Evolutionary conservation across 2,888 invertebrate genomes (phyloP).

Genomic region (Zelleria hepariella): DNA sequence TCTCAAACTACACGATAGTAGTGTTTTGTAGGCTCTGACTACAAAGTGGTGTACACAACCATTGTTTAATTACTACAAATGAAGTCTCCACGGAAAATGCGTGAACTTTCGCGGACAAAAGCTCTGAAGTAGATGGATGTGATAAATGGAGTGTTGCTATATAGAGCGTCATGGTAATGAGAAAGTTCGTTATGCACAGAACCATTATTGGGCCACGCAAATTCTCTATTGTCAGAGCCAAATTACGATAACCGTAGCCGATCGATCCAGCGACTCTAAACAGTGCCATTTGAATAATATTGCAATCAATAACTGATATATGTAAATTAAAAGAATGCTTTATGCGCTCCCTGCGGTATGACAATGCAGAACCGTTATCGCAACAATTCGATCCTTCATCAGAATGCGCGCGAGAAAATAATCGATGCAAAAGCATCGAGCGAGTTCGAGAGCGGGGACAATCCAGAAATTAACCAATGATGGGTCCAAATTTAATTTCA

Average conservation of each 20-base stretch:
- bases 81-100: not conserved
- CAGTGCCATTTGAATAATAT: slow-evolving; percentile 64
- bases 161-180: slow-evolving; percentile 26
- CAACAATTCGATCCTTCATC: slow-evolving; percentile 64
- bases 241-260: slow-evolving; percentile 62
- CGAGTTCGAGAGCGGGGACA: slow-evolving; percentile 52
- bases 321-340: slow-evolving; percentile 58
- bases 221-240: slow-evolving; percentile 22
- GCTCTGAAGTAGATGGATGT: not conserved
- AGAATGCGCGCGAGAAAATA: slow-evolving; percentile 62
- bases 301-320: slow-evolving; percentile 71
- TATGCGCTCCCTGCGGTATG: slow-evolving; percentile 34
- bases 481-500: slow-evolving; percentile 70
- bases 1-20: slow-evolving; percentile 48
- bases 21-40: slow-evolving; percentile 39
- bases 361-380: slow-evolving; percentile 68
- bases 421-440: slow-evolving; percentile 53
- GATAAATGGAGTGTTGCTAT: slow-evolving; percentile 12
- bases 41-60: not conserved
- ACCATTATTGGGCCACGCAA: slow-evolving; percentile 10
- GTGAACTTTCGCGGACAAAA: not conserved
- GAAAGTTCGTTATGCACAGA: slow-evolving; percentile 24
- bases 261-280: slow-evolving; percentile 57
- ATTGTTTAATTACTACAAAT: not conserved
- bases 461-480: slow-evolving; percentile 70